A percentile compares a stretch with the other conserved stretches of the same genome.
phyloP scores from a whole-genome alignment of 1,140 invertebrate genomes.

The Pectinophora gossypiella region DNA sequence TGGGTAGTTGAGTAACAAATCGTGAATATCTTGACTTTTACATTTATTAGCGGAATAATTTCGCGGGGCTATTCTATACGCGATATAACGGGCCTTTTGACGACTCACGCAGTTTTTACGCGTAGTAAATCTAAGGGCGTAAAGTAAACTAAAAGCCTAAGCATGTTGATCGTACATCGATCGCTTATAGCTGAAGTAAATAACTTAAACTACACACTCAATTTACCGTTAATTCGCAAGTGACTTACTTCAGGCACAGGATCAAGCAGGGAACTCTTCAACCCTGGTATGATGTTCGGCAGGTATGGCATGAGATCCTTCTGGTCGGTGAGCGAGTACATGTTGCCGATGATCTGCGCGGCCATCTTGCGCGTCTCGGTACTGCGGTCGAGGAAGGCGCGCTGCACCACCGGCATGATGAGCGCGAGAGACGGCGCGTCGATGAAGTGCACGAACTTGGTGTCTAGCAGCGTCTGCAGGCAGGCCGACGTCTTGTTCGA shows the following conservation, averaged over 20 bases:
- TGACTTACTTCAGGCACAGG: slow-evolving; percentile 95
- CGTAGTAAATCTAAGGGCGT: no score
- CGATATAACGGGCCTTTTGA: no score
- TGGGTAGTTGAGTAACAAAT: no score
- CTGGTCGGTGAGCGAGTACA: slow-evolving; percentile 99
- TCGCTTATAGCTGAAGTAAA: no score
- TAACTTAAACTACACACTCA: no score
- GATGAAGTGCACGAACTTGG: slow-evolving; percentile 99
- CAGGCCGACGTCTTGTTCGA: slow-evolving; percentile 95
- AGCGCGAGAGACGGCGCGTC: slow-evolving; percentile 98
- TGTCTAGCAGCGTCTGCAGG: slow-evolving; percentile 94
- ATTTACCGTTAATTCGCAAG: no score
- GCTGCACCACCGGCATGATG: slow-evolving; percentile 99
- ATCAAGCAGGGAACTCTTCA: slow-evolving; percentile 97
- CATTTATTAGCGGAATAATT: no score
- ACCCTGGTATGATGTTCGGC: slow-evolving; percentile 95
- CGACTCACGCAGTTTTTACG: no score
- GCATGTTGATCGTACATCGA: no score
- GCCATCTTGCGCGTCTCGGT: slow-evolving; percentile 99
- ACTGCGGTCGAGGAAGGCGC: slow-evolving; percentile 97
- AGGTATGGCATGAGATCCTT: slow-evolving; percentile 98
- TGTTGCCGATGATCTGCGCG: slow-evolving; percentile 99
- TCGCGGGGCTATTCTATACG: no score
- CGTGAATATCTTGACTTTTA: no score
- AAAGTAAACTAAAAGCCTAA: no score